Evolutionary conservation across 2,888 invertebrate species (phyloP).

Genomic region (Drosophila percnosoma): DNA sequence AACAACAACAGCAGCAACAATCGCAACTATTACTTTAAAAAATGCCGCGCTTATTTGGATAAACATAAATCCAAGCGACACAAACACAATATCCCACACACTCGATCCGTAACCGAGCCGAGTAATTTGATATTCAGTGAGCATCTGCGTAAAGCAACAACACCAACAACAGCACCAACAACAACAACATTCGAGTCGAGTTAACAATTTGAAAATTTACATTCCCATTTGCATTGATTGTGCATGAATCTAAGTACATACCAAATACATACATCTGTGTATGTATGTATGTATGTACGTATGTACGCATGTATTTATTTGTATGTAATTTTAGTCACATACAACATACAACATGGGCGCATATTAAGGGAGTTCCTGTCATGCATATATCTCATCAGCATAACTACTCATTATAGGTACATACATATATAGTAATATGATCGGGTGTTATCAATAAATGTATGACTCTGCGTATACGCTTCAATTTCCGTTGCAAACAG

Average conservation of each 20-base stretch:
- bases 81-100: slow-evolving; percentile 53
- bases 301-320: slow-evolving; percentile 9
- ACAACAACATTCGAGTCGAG: slow-evolving; percentile 31
- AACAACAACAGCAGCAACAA: slow-evolving; percentile 10
- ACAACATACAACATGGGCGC: slow-evolving; percentile 17
- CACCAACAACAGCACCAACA: slow-evolving; percentile 1
- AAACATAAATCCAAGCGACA: slow-evolving; percentile 65
- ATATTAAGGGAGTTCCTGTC: slow-evolving; percentile 74
- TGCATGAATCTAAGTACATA: slow-evolving; percentile 75
- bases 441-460: background rate
- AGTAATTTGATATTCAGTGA: slow-evolving; percentile 77
- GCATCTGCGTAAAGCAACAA: slow-evolving; percentile 58
- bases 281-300: slow-evolving; percentile 11
- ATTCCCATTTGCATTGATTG: slow-evolving; percentile 81
- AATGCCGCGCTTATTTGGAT: slow-evolving; percentile 76
- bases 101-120: slow-evolving; percentile 34
- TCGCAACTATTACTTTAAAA: slow-evolving; percentile 64
- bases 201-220: slow-evolving; percentile 68
- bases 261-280: background rate
- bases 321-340: slow-evolving; percentile 67
- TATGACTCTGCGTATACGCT: slow-evolving; percentile 41
- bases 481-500: slow-evolving; percentile 63
- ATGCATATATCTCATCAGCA: slow-evolving; percentile 59
- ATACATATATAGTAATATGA: background rate
- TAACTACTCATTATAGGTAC: slow-evolving; percentile 59